Conservation (phyloP, 2,888 invertebrate species). For the Lasioglossum zephyrum region DNA sequence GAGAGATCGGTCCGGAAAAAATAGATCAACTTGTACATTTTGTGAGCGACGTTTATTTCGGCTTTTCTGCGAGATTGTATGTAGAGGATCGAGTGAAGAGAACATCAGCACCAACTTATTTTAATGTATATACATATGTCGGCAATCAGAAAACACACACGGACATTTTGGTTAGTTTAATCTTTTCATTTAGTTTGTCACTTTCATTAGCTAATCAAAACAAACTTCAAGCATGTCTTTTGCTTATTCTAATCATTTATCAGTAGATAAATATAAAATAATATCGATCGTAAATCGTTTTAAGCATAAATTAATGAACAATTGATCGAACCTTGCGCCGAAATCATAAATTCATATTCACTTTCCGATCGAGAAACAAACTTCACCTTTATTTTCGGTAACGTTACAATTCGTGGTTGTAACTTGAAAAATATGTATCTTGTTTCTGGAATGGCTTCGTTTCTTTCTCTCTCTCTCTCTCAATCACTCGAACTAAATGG, state of each 20-base stretch:
- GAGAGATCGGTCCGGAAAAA: conserved; percentile 80
- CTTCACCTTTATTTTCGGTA: neutral
- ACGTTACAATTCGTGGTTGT: neutral
- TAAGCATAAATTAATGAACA: no score
- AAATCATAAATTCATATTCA: no score
- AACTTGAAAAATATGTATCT: neutral
- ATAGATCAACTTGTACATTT: conserved; percentile 85
- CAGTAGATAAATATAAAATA: neutral
- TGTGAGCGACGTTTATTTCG: conserved; percentile 85
- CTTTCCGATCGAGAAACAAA: no score
- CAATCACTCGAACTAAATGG: no score
- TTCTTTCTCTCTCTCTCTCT: no score
- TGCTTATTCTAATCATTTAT: neutral
- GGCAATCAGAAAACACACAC: conserved; percentile 48
- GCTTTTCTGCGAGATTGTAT: conserved; percentile 83
- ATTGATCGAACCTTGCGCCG: no score
- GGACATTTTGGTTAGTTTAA: neutral
- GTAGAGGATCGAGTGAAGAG: conserved; percentile 82
- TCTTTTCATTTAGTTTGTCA: neutral
- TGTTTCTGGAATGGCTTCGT: neutral
- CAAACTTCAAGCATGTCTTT: neutral
- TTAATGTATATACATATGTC: conserved; percentile 86
- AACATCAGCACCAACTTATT: conserved; percentile 85
- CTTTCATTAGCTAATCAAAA: neutral
- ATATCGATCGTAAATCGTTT: no score